Evolutionary conservation across 2,797 vertebrate species (phyloP), one percentile per base, ranked within the genome.

Genomic region (Serranus cabrilla): DNA sequence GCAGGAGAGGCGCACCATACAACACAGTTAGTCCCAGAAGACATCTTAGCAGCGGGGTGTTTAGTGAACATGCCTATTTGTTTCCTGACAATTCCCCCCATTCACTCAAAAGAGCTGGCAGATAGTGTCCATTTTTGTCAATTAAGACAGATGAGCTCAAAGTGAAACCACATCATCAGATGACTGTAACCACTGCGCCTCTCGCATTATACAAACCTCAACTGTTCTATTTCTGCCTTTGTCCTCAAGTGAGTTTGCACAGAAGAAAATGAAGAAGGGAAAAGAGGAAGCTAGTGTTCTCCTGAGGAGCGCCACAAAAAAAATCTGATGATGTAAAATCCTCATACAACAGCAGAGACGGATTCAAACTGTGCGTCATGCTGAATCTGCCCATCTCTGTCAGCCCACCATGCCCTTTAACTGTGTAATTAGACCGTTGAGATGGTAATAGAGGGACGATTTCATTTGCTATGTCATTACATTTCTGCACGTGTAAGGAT

Each of bases 401-500:
- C 75, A 79, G 81, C 75, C 83, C 75, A 78, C 76, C 71, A 50
- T 80, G 80, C 70, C 75, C 80, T 90, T 91, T 84, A 86, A 87
- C 80, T 72, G 56, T 78, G 81, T 90, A 91, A 93, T 92, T 93
- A 91, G 81, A 86, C 82, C 62, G 43, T 74, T 56, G 83, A 91
- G 85, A 90, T 86, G 74, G 80, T 83, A 90, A 93, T 83, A 84
- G 87, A 78, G 78, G 85, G 85, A 88, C 75, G 57, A 87, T 92
- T 92, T 87, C 85, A 93, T 93, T 93, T 89, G 83, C 80, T 56
- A 71, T 87, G 90, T 87, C 86, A 84, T 94, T 88, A 92, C 72
- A 82, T 89, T 93, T 91, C 82, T 82, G 87, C 81, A 73, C 81
- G 83, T 86, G 77, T 85, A 80, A 89, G 84, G 76, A 81, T 90